Evolutionary conservation across 2,113 vertebrate genomes (phyloP), one percentile per base, ranked within the genome.

Genomic region (Perccottus glenii): DNA sequence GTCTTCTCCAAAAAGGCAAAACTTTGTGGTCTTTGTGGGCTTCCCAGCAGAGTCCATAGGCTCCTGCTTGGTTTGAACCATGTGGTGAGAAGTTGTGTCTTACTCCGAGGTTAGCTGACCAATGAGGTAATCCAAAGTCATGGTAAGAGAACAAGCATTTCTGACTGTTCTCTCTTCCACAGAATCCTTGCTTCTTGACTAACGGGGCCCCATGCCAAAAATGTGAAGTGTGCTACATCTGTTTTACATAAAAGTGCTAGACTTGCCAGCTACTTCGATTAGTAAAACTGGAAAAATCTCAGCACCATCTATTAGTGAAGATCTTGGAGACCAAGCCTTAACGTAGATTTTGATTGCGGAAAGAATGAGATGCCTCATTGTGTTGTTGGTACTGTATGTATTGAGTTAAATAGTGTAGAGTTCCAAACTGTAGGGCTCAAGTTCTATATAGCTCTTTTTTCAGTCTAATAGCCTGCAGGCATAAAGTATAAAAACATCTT

Each of bases 211-310:
- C 33, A 48, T 71, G 71, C 51, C 72, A 64, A 65, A 73, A 70
- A 65, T 67, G 65, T 64, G 58, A 76, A 74, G 44, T 59, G 57
- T 52, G 36, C 65, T 51, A 40, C 74, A 80, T 84, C 71, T 87
- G 85, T 75, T 84, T 82, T 35, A 58, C 36, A 84, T 82, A 46
- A 27, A 62, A 33, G 0, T 43, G 46, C 7, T 45, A 48, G 60
- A 68, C 65, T 60, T 63, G 64, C 63, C 67, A 73, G 15, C 42
- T 14, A 64, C 40, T 53, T 72, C 43, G 27, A 58, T 33, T 60
- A 64, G 59, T 38, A 15, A 75, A 35, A 38, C 69, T 81, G 69
- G 65, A 75, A 83, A 67, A 47, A 71, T 66, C 19, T 68, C n/a
- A 47, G 55, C 38, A 11, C 68, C 4, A 32, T 60, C 14, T 73